Base-by-base conservation (phyloP, 2,113 vertebrate species). In the Hemiscyllium ocellatum region DNA sequence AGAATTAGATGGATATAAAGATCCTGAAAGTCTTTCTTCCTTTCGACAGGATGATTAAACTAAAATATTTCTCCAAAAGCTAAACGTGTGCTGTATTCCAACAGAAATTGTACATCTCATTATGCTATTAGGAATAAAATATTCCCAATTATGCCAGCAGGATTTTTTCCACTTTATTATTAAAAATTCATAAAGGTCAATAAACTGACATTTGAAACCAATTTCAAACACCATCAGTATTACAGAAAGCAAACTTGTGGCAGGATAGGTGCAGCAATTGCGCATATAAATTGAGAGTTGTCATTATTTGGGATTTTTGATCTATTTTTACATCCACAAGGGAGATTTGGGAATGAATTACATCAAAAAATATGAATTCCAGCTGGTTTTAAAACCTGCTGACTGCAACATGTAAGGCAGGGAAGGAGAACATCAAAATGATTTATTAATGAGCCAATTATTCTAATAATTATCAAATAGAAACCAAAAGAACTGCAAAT, bases 191-290 rank as follows among this genome's bases (percentile, higher is more conserved):
- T 42, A 83, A 83, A 83, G 37, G 19, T 83, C 80, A 83, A 83
- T 42, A 83, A 83, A 83, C 80, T 83, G 80, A 83, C 37, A 83
- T 83, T 83, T 83, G 78, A 83, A 83, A 83, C 80, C 42, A 83
- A 37, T 37, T 42, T 83, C 37, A 83, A 83, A 47, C 80, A 20
- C 80, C 37, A 83, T 47, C 19, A 47, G 19, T 83, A 47, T 47
- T 20, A 42, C 42, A 20, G 7, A 47, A 42, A 83, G 80, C 37
- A 83, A 42, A 83, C 37, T 83, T 83, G 19, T 83, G 37, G 17
- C 15, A 83, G 37, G 37, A n/a, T 83, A 83, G 78, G 80, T 42
- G 19, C 19, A 83, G 37, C n/a, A 83, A 37, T 42, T 42, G 37
- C 20, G 80, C 80, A 47, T 83, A 83, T 83, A 47, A 83, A 2